phyloP scores from a whole-genome alignment of 1,140 invertebrate species.

The Sitophilus oryzae region DNA sequence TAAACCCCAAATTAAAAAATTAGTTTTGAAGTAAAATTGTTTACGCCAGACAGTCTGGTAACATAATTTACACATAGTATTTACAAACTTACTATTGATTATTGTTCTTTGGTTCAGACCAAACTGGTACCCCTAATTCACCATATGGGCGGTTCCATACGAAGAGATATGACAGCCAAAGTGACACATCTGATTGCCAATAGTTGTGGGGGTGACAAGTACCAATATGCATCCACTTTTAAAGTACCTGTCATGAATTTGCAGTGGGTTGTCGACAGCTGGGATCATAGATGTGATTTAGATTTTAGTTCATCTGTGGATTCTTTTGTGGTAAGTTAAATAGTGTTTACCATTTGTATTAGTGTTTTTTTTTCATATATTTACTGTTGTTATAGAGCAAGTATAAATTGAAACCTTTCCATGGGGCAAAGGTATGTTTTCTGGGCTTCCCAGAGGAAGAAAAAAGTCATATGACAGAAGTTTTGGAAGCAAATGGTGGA shows the following conservation, averaged over 20 bases:
- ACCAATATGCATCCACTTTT: conserved; percentile 80
- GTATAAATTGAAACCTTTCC: conserved; percentile 81
- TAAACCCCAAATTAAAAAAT: neutral
- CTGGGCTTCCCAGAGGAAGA: conserved; percentile 85
- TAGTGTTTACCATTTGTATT: conserved; percentile 5
- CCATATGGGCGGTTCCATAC: conserved; percentile 89
- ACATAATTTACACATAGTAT: neutral
- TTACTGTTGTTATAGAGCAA: conserved; percentile 46
- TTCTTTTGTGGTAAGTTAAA: conserved; percentile 59
- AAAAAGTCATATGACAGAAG: conserved; percentile 83
- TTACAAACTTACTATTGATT: conserved; percentile 16
- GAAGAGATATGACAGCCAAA: conserved; percentile 79
- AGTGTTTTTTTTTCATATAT: neutral
- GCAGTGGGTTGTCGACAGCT: conserved; percentile 81
- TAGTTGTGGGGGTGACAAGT: conserved; percentile 80
- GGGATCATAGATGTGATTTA: conserved; percentile 65
- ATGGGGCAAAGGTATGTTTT: conserved; percentile 80
- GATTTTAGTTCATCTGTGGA: conserved; percentile 62
- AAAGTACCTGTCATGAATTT: conserved; percentile 80
- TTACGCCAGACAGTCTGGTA: neutral
- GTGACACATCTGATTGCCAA: conserved; percentile 91
- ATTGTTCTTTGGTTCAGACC: conserved; percentile 52
- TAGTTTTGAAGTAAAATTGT: neutral
- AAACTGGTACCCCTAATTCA: conserved; percentile 81
- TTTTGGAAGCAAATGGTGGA: conserved; percentile 80